Evolutionary conservation across 2,113 vertebrate species (phyloP).

Genomic region (Prolemur simus): DNA sequence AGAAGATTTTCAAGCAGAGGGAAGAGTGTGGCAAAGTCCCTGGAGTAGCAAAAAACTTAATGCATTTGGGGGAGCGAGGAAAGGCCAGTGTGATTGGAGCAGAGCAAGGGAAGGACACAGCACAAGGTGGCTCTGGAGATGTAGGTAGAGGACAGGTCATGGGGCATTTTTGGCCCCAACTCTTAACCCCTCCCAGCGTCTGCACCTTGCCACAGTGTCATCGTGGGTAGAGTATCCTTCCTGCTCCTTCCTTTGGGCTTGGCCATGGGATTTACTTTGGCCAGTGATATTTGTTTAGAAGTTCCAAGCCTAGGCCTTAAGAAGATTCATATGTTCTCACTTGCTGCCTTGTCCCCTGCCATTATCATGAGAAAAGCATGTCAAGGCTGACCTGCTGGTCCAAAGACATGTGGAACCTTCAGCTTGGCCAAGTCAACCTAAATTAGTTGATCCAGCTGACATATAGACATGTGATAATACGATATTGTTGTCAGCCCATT

Average conservation of each 20-base stretch:
- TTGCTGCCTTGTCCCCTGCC: not conserved
- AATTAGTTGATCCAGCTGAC: not conserved
- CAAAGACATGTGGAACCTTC: not conserved
- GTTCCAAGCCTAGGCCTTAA: not conserved
- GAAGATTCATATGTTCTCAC: not conserved
- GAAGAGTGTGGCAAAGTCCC: not conserved
- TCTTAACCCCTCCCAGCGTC: not conserved
- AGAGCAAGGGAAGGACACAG: not conserved
- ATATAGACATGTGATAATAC: not conserved
- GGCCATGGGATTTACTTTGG: not conserved
- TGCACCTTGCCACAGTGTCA: not conserved
- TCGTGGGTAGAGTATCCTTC: not conserved
- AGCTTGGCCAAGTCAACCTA: not conserved
- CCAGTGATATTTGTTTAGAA: not conserved
- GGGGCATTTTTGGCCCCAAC: not conserved
- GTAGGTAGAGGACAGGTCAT: fast-evolving
- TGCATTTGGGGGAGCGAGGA: not conserved
- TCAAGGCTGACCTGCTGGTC: not conserved
- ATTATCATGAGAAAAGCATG: not conserved
- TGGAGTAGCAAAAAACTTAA: not conserved
- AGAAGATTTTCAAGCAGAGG: not conserved
- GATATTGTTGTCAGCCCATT: not conserved
- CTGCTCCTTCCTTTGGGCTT: not conserved
- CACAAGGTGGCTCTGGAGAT: not conserved
- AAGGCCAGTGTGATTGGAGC: not conserved